Percentiles rank a stretch among this genome's conserved stretches.
Conservation (phyloP, 1,140 invertebrate genomes). For the Aphelinus atriplicis region DNA sequence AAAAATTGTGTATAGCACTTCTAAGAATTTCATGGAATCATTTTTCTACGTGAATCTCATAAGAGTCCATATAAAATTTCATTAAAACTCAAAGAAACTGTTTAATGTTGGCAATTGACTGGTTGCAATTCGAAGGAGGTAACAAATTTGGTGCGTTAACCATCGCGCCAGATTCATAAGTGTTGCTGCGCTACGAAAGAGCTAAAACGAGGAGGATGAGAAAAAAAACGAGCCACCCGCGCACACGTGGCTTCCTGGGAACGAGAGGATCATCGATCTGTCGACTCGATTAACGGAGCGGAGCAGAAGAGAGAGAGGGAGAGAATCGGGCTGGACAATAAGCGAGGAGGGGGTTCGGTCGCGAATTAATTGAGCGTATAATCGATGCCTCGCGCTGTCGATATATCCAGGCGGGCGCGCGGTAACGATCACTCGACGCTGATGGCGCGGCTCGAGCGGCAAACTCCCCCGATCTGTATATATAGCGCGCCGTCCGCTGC, state of each 20-base stretch:
- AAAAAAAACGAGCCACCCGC: background rate
- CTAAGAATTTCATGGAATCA: no score
- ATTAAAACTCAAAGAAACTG: no score
- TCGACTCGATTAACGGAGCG: background rate
- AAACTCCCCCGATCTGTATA: constrained; percentile 19
- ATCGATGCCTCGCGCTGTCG: constrained; percentile 60
- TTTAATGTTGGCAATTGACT: no score
- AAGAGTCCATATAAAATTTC: no score
- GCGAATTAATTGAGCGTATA: constrained; percentile 66
- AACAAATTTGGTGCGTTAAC: background rate
- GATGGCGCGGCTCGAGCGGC: constrained; percentile 10
- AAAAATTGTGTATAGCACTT: no score
- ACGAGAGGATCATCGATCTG: constrained; percentile 24
- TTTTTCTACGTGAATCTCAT: no score
- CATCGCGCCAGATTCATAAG: background rate
- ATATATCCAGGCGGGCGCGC: constrained; percentile 48
- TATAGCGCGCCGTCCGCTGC: no score
- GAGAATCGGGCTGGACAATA: no score
- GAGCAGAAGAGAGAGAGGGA: no score
- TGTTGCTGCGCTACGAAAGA: background rate
- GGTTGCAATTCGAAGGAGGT: no score
- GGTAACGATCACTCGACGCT: constrained; percentile 47
- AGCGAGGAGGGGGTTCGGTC: constrained; percentile 35
- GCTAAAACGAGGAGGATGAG: background rate
- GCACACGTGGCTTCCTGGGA: background rate